Evolutionary conservation across 2,113 vertebrate species (phyloP).

Genomic region (Probosciger aterrimus): DNA sequence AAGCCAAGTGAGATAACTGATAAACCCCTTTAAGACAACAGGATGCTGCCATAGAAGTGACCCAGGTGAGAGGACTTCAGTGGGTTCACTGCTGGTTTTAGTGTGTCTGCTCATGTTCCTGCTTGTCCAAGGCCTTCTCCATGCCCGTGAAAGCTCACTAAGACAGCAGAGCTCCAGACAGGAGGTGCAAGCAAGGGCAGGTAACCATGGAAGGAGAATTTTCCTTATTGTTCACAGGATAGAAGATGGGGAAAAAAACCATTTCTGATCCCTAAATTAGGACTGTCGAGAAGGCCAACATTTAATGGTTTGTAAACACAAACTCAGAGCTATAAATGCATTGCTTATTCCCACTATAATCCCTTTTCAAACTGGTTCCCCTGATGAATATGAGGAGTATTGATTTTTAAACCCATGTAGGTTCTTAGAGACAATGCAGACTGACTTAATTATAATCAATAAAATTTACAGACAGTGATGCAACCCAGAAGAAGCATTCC

Average conservation of each 20-base stretch:
- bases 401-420: constrained; percentile 75
- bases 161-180: background rate
- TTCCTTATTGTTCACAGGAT: background rate
- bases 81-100: background rate
- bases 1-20: background rate
- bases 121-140: background rate
- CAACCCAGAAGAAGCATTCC: constrained; percentile 69
- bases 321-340: constrained; percentile 49
- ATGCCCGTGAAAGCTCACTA: background rate
- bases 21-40: background rate
- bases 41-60: background rate
- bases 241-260: background rate
- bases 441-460: constrained; percentile 82
- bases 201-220: background rate
- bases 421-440: constrained; percentile 76
- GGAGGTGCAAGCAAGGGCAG: background rate
- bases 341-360: constrained; percentile 59
- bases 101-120: accelerated
- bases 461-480: constrained; percentile 78
- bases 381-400: constrained; percentile 68
- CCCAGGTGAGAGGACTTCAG: background rate
- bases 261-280: background rate
- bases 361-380: constrained; percentile 60
- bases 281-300: background rate
- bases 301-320: constrained; percentile 47